Conservation (phyloP, 2,888 invertebrate species). For the Drosophila quasianomalipes region DNA sequence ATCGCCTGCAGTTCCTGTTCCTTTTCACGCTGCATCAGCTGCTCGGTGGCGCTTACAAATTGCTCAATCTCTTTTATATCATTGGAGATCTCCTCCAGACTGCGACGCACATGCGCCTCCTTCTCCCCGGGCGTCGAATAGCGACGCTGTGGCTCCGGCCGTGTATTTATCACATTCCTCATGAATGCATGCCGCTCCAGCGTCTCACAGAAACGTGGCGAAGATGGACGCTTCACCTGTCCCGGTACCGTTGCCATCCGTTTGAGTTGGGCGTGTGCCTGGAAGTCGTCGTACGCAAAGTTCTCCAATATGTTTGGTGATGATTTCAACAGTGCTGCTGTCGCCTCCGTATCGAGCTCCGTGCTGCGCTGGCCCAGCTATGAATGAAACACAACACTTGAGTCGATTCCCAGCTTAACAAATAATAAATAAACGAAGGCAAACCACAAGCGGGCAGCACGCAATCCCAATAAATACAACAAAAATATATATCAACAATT, state of each 20-base stretch:
- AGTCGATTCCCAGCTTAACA: neutral
- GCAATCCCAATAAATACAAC: constrained; percentile 72
- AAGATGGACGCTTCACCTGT: constrained; percentile 51
- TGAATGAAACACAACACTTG: constrained; percentile 41
- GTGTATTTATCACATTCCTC: constrained; percentile 83
- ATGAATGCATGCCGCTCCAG: constrained; percentile 84
- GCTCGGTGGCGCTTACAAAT: constrained; percentile 84
- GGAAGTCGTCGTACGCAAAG: constrained; percentile 83
- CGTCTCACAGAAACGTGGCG: constrained; percentile 84
- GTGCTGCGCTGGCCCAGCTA: constrained; percentile 54
- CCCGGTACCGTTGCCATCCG: constrained; percentile 67
- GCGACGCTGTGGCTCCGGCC: constrained; percentile 71
- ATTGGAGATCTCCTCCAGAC: constrained; percentile 85
- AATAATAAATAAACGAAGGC: constrained; percentile 42
- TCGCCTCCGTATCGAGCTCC: constrained; percentile 70
- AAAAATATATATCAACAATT: constrained; percentile 7
- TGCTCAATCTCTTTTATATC: constrained; percentile 85
- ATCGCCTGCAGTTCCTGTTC: constrained; percentile 74
- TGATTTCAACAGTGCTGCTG: constrained; percentile 82
- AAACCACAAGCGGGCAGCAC: constrained; percentile 58
- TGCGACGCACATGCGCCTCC: constrained; percentile 83
- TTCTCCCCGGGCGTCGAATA: constrained; percentile 83
- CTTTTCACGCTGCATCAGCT: constrained; percentile 82
- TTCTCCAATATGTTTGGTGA: constrained; percentile 85
- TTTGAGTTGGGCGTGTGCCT: constrained; percentile 54